These are phyloP conservation scores for Eospalax fontanierii DNA, from an alignment of 2,797 vertebrate genomes.

Conservation along the genomic window DNA sequence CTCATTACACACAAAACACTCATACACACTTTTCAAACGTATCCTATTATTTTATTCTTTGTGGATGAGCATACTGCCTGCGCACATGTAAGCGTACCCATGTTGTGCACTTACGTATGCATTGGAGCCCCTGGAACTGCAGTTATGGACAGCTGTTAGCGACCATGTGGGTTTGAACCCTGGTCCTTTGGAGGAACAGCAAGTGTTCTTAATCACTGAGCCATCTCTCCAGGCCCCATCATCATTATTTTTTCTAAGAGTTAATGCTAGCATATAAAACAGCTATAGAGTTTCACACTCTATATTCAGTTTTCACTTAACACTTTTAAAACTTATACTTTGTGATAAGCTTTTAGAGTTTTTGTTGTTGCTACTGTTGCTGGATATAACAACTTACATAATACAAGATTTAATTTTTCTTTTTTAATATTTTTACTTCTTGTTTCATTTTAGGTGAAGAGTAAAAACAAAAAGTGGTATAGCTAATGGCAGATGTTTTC, in stretches of 20 bases:
- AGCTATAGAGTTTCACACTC: neutral
- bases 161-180: too few relatives aligned
- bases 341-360: neutral
- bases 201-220: too few relatives aligned
- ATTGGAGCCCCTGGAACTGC: too few relatives aligned
- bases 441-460: neutral
- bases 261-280: neutral
- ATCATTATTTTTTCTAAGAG: neutral
- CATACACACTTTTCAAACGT: too few relatives aligned
- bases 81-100: too few relatives aligned
- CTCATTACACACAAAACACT: too few relatives aligned
- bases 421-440: neutral
- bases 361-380: neutral
- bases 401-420: neutral
- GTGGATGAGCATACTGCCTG: too few relatives aligned
- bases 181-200: too few relatives aligned
- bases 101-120: too few relatives aligned
- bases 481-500: neutral
- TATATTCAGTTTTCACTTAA: neutral
- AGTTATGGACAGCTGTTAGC: too few relatives aligned
- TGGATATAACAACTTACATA: constrained; percentile 11
- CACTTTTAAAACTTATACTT: neutral
- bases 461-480: neutral
- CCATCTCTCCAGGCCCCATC: neutral
- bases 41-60: too few relatives aligned